Evolutionary conservation across 1,140 invertebrate genomes (phyloP), one percentile per base, ranked within the genome.

Genomic region (Alviniconcha marisindica): DNA sequence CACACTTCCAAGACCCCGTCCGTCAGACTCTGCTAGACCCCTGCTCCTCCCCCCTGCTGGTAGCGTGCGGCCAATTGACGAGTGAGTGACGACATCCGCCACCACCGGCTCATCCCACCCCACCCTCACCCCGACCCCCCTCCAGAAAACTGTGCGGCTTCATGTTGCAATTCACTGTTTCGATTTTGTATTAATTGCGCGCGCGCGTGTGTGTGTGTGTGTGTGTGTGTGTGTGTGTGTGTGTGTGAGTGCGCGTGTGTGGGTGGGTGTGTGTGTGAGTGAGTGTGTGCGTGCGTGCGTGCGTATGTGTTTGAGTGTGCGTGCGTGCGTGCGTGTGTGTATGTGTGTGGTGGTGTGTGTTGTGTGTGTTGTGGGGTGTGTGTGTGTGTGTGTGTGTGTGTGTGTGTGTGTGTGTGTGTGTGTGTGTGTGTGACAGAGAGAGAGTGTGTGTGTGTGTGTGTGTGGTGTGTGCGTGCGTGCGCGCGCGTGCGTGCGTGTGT

Each of bases 21-120:
- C 7, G n/a, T 7, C 54, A 85, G 38, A 31, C 74, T 33, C 24
- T 87, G 12, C 56, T 4, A 14, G 87, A 89, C 33, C 88, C 87
- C 15, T 89, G 88, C 66, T 69, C 77, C 1, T 81, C 85, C 51
- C 83, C 85, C 15, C n/a, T 82, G 36, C 74, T 38, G 18, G 80
- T 88, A 31, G 51, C 77, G 44, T 87, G 86, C 85, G 84, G 81
- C n/a, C 66, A 78, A 33, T 83, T 83, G 69, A 83, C 84, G 83
- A 54, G 48, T 56, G 28, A n/a, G 51, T 78, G 48, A 51, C 18
- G 48, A 18, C n/a, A n/a, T n/a, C n/a, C n/a, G n/a, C n/a, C n/a
- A n/a, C n/a, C n/a, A n/a, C n/a, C n/a, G n/a, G n/a, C 51, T 24
- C 51, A 12, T 54, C 51, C 51, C 51, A 12, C 51, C 51, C 51